A percentile compares a stretch with the other conserved stretches of the same genome.
Conservation (phyloP, 2,113 vertebrate species). For the Ibidorhyncha struthersii region DNA sequence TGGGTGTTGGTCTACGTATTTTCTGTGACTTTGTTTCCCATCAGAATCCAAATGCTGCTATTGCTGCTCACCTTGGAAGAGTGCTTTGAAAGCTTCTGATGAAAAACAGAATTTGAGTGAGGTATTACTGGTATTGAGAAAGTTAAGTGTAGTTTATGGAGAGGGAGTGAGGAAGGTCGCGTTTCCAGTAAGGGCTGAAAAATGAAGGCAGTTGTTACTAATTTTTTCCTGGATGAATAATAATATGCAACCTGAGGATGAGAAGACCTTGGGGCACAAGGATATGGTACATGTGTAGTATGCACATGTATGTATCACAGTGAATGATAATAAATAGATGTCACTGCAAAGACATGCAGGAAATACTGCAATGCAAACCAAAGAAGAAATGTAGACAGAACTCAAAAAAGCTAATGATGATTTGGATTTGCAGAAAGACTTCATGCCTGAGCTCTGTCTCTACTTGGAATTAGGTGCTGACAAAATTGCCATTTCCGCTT, state of each 20-base stretch:
- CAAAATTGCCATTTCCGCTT: not conserved
- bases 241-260: not conserved
- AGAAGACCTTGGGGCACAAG: not conserved
- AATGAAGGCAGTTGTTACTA: not conserved
- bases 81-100: not conserved
- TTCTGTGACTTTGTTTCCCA: not conserved
- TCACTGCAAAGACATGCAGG: not conserved
- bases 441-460: not conserved
- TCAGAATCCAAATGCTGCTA: not conserved
- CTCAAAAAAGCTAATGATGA: not conserved
- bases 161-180: not conserved
- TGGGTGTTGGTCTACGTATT: rapidly evolving
- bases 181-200: not conserved
- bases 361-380: not conserved
- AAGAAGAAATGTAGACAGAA: not conserved
- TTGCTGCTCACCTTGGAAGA: not conserved
- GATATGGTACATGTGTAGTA: rapidly evolving
- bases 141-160: not conserved
- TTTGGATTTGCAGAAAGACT: not conserved
- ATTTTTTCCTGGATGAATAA: not conserved
- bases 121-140: not conserved
- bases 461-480: not conserved
- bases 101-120: not conserved
- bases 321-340: not conserved
- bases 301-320: too few species aligned